Evolutionary conservation across 2,113 vertebrate genomes (phyloP).

Genomic region (Pterocles burchelli): DNA sequence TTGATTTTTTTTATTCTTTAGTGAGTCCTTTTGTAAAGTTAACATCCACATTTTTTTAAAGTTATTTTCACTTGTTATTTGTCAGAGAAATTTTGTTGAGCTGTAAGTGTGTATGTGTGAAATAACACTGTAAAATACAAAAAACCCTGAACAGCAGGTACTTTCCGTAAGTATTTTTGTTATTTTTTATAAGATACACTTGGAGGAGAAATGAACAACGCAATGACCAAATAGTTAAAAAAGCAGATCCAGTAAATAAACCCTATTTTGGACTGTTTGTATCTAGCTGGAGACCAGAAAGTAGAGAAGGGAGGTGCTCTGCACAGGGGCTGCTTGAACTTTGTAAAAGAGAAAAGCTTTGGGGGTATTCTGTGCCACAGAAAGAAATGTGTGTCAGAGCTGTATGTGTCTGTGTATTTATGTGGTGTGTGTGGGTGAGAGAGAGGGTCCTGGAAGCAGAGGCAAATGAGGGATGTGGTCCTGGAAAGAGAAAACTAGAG

Average conservation of each 20-base stretch:
- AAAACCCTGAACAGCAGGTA: neutral
- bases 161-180: neutral
- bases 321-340: neutral
- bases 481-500: constrained; percentile 65
- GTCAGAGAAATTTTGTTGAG: neutral
- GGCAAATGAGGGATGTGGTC: constrained; percentile 51
- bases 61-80: neutral
- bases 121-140: neutral
- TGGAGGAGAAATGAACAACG: neutral
- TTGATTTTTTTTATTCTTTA: neutral
- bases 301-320: neutral
- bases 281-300: constrained; percentile 7
- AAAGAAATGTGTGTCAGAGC: constrained; percentile 26
- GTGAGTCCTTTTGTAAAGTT: neutral
- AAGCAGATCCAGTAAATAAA: constrained; percentile 31
- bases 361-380: constrained; percentile 35
- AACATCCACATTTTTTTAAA: neutral
- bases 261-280: neutral
- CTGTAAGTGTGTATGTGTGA: neutral
- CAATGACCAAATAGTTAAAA: constrained; percentile 10
- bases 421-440: constrained; percentile 54
- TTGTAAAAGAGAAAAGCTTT: neutral
- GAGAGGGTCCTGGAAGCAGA: constrained; percentile 51
- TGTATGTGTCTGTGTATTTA: constrained; percentile 42
- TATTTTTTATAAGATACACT: neutral